Percentiles rank a stretch among this genome's conserved stretches.
Evolutionary conservation across 2,888 invertebrate genomes (phyloP).

Genomic region (Synergus itoensis): DNA sequence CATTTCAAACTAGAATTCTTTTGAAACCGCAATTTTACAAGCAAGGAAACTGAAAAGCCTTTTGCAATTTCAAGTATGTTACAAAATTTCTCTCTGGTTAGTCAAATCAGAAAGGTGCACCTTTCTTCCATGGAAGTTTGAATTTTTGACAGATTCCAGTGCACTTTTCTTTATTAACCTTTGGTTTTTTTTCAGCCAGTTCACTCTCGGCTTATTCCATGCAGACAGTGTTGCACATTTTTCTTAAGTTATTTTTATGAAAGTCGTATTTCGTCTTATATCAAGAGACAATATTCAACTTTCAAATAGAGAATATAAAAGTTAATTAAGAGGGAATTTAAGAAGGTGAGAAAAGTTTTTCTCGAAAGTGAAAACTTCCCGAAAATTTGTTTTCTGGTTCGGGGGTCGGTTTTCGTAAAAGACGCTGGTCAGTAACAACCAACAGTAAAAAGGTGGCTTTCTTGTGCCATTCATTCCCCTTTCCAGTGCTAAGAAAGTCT

Average conservation of each 20-base stretch:
- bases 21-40: conserved; percentile 2
- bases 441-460: conserved; percentile 42
- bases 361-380: conserved; percentile 54
- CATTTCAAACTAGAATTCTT: neutral
- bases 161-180: neutral
- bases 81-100: neutral
- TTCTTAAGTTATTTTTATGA: too few relatives aligned
- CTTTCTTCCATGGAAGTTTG: too few relatives aligned
- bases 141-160: neutral
- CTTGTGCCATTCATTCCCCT: conserved; percentile 40
- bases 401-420: conserved; percentile 61
- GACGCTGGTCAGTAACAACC: conserved; percentile 62
- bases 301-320: neutral
- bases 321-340: neutral
- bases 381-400: conserved; percentile 59
- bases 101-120: neutral
- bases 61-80: conserved; percentile 11
- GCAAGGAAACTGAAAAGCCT: neutral
- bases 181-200: neutral
- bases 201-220: neutral
- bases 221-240: neutral
- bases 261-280: neutral
- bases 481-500: conserved; percentile 53
- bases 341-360: neutral
- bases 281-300: neutral